phyloP scores from a whole-genome alignment of 1,140 invertebrate species.

The Halyomorpha halys region DNA sequence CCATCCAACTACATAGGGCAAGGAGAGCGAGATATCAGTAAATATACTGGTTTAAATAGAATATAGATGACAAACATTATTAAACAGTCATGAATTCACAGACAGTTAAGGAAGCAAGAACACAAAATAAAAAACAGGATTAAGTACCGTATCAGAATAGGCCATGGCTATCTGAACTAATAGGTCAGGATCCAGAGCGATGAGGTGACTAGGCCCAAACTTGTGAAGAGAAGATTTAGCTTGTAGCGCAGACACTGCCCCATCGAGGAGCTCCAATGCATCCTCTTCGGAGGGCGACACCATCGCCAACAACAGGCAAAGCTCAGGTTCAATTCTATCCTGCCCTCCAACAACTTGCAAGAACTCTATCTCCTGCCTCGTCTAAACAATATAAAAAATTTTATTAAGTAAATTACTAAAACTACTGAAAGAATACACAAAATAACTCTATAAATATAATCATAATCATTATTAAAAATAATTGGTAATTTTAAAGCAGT shows the following conservation, averaged over 20 bases:
- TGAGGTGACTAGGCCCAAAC: constrained; percentile 66
- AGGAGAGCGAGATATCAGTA: too few species aligned
- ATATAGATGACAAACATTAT: too few species aligned
- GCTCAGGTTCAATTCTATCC: constrained; percentile 34
- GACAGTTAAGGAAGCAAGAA: background rate
- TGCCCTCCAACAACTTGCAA: constrained; percentile 67
- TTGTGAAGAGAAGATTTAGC: constrained; percentile 47
- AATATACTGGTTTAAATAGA: too few species aligned
- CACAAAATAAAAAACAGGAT: too few species aligned
- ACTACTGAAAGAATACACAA: too few species aligned
- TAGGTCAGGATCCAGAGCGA: constrained; percentile 73
- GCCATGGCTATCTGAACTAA: constrained; percentile 67
- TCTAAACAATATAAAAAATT: constrained; percentile 41
- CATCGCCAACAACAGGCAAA: constrained; percentile 48
- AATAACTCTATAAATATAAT: too few species aligned
- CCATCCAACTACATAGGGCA: too few species aligned
- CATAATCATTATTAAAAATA: background rate
- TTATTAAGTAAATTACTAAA: too few species aligned
- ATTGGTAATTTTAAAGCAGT: background rate
- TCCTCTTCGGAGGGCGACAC: constrained; percentile 49
- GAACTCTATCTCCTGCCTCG: constrained; percentile 75
- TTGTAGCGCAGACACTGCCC: constrained; percentile 59
- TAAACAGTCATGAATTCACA: too few species aligned
- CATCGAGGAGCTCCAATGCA: constrained; percentile 51
- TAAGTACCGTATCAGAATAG: constrained; percentile 50